Evolutionary conservation across 2,888 invertebrate genomes (phyloP).

Genomic region (Sthenelais limicola): DNA sequence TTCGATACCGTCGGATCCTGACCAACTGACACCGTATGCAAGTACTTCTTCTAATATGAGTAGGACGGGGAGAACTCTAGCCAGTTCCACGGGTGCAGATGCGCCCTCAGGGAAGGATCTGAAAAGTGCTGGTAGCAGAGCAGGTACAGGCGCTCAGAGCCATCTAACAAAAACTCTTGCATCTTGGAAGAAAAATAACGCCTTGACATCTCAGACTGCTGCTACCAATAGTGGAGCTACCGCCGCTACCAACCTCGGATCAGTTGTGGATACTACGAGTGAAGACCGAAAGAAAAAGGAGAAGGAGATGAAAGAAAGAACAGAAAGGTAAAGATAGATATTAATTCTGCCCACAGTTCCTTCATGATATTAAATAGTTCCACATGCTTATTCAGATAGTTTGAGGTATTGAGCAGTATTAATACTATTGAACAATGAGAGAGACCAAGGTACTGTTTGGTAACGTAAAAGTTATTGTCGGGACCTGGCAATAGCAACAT

Average conservation of each 20-base stretch:
- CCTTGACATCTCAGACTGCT: neutral
- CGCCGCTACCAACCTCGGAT: neutral
- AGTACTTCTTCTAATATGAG: constrained; percentile 21
- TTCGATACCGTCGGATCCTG: neutral
- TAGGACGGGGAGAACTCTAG: too few relatives aligned
- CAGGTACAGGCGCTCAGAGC: too few relatives aligned
- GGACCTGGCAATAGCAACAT: too few relatives aligned
- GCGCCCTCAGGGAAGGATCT: too few relatives aligned
- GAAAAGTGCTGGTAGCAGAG: too few relatives aligned
- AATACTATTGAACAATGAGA: neutral
- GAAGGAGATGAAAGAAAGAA: constrained; percentile 43
- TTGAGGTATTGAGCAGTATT: neutral
- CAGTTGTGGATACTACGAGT: constrained; percentile 9
- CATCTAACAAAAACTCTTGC: constrained; percentile 9
- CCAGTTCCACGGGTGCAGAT: too few relatives aligned
- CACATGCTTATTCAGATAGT: neutral
- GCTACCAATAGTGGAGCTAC: neutral
- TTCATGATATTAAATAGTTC: neutral
- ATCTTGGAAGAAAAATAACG: constrained; percentile 26
- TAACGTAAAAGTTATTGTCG: too few relatives aligned
- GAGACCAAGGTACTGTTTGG: too few relatives aligned
- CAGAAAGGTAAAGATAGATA: constrained; percentile 33
- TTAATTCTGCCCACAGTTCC: neutral
- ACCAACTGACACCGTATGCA: constrained; percentile 8
- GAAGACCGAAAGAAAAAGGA: constrained; percentile 39